Evolutionary conservation across 2,888 invertebrate genomes (phyloP).

Genomic region (Hypolimnas misippus): DNA sequence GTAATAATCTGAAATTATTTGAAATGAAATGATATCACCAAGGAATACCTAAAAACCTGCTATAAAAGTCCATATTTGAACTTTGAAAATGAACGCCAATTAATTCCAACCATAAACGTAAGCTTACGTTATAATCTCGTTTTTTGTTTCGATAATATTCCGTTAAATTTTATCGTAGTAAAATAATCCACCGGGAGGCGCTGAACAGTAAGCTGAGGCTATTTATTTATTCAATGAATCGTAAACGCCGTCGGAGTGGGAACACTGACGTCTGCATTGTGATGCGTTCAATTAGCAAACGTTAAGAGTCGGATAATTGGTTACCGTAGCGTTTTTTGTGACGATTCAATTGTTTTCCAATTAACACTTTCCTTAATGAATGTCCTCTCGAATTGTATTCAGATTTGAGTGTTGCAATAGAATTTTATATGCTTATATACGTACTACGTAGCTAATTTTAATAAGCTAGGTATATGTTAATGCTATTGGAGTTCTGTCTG

Average conservation of each 20-base stretch:
- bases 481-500: too few species aligned
- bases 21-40: too few species aligned
- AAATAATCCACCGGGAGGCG: slow-evolving; percentile 6
- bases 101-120: neutral
- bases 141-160: neutral
- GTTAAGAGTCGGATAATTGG: slow-evolving; percentile 51
- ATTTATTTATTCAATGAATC: slow-evolving; percentile 76
- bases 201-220: slow-evolving; percentile 51
- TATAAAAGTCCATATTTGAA: neutral
- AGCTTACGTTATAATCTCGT: neutral
- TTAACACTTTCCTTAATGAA: slow-evolving; percentile 45
- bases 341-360: slow-evolving; percentile 47
- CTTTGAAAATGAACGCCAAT: neutral
- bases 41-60: neutral
- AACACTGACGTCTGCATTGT: slow-evolving; percentile 69
- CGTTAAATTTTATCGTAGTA: slow-evolving; percentile 17
- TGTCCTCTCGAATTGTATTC: slow-evolving; percentile 31
- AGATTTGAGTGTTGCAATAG: slow-evolving; percentile 16
- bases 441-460: neutral
- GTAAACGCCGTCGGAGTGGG: slow-evolving; percentile 67
- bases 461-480: too few species aligned
- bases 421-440: too few species aligned
- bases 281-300: slow-evolving; percentile 71
- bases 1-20: too few species aligned
- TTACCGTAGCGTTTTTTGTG: slow-evolving; percentile 44